Evolutionary conservation across 2,797 vertebrate genomes (phyloP).

Genomic region (Furcifer pardalis): DNA sequence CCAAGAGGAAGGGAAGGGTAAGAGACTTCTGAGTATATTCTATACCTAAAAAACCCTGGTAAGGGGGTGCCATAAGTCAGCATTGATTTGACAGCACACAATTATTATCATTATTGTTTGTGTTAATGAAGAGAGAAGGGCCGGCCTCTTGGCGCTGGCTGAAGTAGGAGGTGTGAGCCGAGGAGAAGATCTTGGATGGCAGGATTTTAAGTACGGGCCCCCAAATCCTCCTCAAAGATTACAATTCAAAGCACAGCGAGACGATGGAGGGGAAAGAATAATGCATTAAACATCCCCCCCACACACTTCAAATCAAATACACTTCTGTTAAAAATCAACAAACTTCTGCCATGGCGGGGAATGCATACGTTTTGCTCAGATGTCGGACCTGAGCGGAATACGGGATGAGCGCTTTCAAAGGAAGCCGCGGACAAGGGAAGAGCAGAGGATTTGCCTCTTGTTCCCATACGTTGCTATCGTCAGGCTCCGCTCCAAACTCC

Average conservation of each 20-base stretch:
- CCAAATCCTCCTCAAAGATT: neutral
- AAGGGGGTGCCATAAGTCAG: too few relatives aligned
- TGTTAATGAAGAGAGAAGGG: slow-evolving; percentile 1
- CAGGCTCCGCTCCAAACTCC: neutral
- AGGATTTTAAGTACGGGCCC: neutral
- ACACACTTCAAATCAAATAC: slow-evolving; percentile 18
- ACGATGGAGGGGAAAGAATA: neutral
- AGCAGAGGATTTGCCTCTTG: neutral
- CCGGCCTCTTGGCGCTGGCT: neutral
- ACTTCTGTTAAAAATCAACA: slow-evolving; percentile 4
- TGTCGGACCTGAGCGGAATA: slow-evolving; percentile 20
- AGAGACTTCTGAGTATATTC: too few relatives aligned
- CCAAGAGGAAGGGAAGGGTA: too few relatives aligned
- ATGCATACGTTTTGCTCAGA: neutral
- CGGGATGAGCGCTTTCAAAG: accelerated
- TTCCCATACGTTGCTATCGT: neutral
- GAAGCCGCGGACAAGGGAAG: neutral
- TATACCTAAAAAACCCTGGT: too few relatives aligned
- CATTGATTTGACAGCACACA: too few relatives aligned
- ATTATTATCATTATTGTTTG: too few relatives aligned
- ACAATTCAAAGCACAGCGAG: neutral
- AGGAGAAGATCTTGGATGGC: neutral
- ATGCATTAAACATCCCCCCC: neutral
- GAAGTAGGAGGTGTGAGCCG: neutral
- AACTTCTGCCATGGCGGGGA: slow-evolving; percentile 7